Evolutionary conservation across 1,140 invertebrate species (phyloP).

Genomic region (Bilobella aurantiaca): DNA sequence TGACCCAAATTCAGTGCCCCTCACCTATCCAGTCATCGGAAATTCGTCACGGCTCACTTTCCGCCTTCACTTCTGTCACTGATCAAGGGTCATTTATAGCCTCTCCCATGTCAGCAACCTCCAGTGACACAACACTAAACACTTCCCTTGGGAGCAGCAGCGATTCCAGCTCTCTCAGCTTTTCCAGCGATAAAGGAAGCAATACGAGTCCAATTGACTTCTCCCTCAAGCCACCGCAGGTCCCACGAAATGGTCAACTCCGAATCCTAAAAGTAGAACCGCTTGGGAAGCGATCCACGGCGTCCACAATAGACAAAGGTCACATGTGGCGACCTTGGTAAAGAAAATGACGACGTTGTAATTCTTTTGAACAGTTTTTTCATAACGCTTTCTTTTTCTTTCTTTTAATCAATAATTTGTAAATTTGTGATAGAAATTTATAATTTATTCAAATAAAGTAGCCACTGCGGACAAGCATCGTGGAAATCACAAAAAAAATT

Average conservation of each 20-base stretch:
- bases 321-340: too few species aligned
- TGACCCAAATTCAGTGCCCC: constrained; percentile 7
- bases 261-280: too few species aligned
- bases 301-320: too few species aligned
- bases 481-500: too few species aligned
- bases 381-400: too few species aligned
- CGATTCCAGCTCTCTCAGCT: constrained; percentile 13
- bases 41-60: constrained; percentile 7
- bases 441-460: too few species aligned
- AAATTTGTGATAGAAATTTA: too few species aligned
- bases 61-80: not conserved
- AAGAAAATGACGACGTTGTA: too few species aligned
- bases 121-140: not conserved
- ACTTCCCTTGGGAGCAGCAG: constrained; percentile 12
- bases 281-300: not conserved
- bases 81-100: not conserved
- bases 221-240: constrained; percentile 14
- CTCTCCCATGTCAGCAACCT: not conserved
- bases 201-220: constrained; percentile 18
- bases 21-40: constrained; percentile 16
- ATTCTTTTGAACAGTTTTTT: too few species aligned
- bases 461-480: too few species aligned
- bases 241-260: too few species aligned
- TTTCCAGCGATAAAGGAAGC: not conserved
- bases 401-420: too few species aligned